Conservation (phyloP, 37 sponge, comb jelly and placozoan genomes). For the Aplysina aerophoba region DNA sequence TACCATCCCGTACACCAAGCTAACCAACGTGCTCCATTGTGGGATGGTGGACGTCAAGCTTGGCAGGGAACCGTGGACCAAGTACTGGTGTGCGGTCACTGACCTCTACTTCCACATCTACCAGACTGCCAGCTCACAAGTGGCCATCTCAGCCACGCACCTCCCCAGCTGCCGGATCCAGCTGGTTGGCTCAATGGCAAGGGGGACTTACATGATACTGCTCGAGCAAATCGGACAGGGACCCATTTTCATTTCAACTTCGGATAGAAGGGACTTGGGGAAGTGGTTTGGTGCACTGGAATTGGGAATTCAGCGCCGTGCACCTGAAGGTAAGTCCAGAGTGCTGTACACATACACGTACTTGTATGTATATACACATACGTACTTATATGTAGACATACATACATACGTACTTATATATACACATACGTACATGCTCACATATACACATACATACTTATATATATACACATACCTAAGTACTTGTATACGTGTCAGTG, state of each 20-base stretch:
- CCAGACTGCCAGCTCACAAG: constrained; percentile 37
- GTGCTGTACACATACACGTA: too few species aligned
- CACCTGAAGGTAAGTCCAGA: constrained; percentile 27
- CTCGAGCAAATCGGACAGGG: constrained; percentile 25
- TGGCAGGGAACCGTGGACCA: constrained; percentile 41
- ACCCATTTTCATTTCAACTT: constrained; percentile 37
- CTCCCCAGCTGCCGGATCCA: constrained; percentile 23
- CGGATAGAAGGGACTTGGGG: constrained; percentile 38
- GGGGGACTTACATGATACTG: constrained; percentile 16
- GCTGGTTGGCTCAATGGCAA: not conserved
- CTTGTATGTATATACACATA: too few species aligned
- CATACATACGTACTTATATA: too few species aligned
- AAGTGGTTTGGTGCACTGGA: constrained; percentile 66
- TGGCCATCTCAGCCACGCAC: constrained; percentile 16
- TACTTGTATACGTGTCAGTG: not conserved
- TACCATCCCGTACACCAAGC: not conserved
- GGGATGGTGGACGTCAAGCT: constrained; percentile 58
- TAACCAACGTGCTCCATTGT: constrained; percentile 9
- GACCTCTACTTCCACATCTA: constrained; percentile 65
- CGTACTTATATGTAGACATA: too few species aligned
- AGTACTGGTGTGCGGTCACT: constrained; percentile 65
- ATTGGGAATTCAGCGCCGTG: constrained; percentile 16
- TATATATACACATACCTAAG: too few species aligned
- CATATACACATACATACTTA: too few species aligned
- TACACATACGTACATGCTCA: too few species aligned